Evolutionary conservation across 2,888 invertebrate genomes (phyloP).

Genomic region (Thelaira solivaga): DNA sequence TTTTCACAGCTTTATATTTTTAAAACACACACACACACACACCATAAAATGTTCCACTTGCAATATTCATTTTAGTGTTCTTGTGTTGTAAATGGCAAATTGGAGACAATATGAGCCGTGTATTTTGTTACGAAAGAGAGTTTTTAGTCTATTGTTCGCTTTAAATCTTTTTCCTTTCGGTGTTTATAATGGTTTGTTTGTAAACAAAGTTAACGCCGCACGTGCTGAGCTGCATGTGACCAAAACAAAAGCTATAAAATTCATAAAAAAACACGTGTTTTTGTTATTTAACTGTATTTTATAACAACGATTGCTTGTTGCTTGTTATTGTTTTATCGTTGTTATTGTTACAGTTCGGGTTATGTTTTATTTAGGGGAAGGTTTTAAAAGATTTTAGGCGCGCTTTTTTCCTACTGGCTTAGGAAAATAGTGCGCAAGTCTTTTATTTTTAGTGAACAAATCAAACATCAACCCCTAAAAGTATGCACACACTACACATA

Average conservation of each 20-base stretch:
- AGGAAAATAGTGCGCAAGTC: conserved; percentile 49
- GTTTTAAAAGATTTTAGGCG: conserved; percentile 55
- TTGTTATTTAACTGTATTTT: conserved; percentile 21
- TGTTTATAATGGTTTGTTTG: conserved; percentile 37
- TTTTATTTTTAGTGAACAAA: conserved; percentile 16
- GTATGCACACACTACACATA: conserved; percentile 45
- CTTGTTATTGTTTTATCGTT: conserved; percentile 5
- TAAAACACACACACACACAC: no score
- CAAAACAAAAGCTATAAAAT: conserved; percentile 17
- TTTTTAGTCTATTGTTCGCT: conserved; percentile 3
- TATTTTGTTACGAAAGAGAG: conserved; percentile 32
- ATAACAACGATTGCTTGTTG: not conserved
- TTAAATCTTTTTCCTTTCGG: not conserved
- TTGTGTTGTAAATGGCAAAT: not conserved
- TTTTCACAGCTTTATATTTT: no score
- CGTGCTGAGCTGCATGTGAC: conserved; percentile 25
- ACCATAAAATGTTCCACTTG: no score
- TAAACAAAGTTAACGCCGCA: conserved; percentile 48
- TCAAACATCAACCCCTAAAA: conserved; percentile 42
- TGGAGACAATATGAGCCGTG: conserved; percentile 8
- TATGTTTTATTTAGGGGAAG: conserved; percentile 55
- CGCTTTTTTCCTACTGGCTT: conserved; percentile 61
- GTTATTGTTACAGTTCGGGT: conserved; percentile 31
- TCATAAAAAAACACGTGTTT: conserved; percentile 44
- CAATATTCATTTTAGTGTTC: no score